Base-by-base conservation (phyloP, 2,888 invertebrate species). In the Hemicrepidius hirtus region DNA sequence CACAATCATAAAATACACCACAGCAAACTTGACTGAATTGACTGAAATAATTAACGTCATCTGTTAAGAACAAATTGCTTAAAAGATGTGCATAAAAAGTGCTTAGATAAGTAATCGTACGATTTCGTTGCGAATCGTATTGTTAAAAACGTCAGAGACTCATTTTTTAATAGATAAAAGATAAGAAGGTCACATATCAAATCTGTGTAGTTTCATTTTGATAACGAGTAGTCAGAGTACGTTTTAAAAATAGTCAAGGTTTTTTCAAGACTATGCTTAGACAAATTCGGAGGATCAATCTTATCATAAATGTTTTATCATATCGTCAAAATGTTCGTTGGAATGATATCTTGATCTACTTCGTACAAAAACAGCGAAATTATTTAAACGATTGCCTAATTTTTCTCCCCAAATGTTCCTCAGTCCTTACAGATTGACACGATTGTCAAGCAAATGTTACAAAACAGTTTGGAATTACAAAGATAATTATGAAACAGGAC, bases 161-260 rank as follows among this genome's bases (percentile, higher is more conserved):
- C 24, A 24, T 32, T 44, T 35, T 69, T 41, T 40, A 67, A 46
- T 63, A 57, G 63, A 63, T 55, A 64, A 28, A 18, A 50, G 69
- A 64, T 69, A 44, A 69, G 40, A 44, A 64, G 69, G 69, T 69
- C 69, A 69, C 28, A 46, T 55, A 55, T 55, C 68, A 46, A 63
- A 55, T 55, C 68, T 41, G 18, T 18, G 24, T 24, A 21, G 50
- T 18, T 68, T 63, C 21, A 40, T 59, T 28, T 50, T 37, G 62
- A 63, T 63, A 63, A 68, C n/a, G 50, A 40, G 13, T 1, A 41
- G 10, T 35, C n/a, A 20, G 57, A 57, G 46, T 65, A 55, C 66
- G 32, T 35, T 32, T 55, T 35, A 40, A 46, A 57, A 41, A 40
- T 41, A 60, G 24, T 66, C 66, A 66, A 66, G 66, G 66, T 16